Conservation (phyloP, 2,888 invertebrate species). For the Pandemis cinnamomeana region DNA sequence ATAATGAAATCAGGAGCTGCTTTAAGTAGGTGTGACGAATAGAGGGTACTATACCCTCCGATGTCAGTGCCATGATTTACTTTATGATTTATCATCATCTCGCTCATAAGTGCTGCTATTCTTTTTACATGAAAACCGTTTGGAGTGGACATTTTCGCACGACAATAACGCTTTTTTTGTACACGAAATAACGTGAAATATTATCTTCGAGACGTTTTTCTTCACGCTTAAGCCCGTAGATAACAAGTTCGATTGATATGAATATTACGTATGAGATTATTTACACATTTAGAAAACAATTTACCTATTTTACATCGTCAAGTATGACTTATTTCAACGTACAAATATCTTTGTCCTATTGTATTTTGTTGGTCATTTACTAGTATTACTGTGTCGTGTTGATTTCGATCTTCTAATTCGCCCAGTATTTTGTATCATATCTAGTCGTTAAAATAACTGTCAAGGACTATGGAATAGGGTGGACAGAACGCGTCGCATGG, state of each 20-base stretch:
- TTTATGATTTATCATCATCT: conserved; percentile 34
- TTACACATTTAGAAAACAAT: background rate
- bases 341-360: no score
- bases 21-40: conserved; percentile 31
- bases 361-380: no score
- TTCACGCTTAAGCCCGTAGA: background rate
- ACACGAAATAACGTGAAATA: background rate
- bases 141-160: conserved; percentile 1
- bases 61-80: conserved; percentile 25
- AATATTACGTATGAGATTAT: no score
- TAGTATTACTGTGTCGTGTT: no score
- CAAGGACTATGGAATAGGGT: conserved; percentile 57
- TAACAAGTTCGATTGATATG: no score
- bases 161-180: background rate
- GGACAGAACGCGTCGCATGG: conserved; percentile 26
- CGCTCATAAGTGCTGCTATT: conserved; percentile 12
- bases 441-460: conserved; percentile 62
- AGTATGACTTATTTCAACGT: no score
- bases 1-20: conserved; percentile 35
- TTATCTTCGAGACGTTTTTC: background rate
- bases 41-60: conserved; percentile 32
- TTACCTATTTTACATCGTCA: background rate
- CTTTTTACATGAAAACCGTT: conserved; percentile 26
- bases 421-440: no score
- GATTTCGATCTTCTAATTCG: no score